Conservation (phyloP, 2,888 invertebrate species). For the Mimachlamys varia region DNA sequence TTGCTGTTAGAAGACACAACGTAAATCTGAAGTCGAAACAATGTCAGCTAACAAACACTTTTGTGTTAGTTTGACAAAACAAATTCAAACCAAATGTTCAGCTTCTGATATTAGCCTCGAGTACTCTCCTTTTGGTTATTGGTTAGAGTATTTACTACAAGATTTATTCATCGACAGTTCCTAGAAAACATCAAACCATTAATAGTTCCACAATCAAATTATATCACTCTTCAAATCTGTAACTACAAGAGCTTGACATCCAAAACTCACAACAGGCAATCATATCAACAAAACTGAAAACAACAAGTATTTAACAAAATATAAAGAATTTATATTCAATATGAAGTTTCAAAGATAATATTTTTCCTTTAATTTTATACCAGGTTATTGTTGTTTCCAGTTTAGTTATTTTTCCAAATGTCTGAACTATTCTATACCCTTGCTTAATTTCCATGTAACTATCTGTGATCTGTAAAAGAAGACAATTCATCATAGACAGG, state of each 20-base stretch:
- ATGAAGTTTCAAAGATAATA: too few relatives aligned
- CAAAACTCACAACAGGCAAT: neutral
- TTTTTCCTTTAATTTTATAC: neutral
- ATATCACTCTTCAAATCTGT: neutral
- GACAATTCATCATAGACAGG: neutral
- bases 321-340: too few relatives aligned
- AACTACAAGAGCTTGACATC: neutral
- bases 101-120: too few relatives aligned
- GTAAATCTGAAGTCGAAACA: too few relatives aligned
- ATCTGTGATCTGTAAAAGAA: neutral
- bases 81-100: neutral
- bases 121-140: neutral
- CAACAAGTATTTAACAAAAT: too few relatives aligned
- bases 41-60: neutral
- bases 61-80: neutral
- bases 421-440: neutral
- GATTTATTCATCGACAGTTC: neutral
- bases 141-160: neutral
- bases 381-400: neutral
- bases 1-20: too few relatives aligned
- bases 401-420: neutral
- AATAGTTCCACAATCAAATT: neutral
- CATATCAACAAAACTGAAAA: neutral
- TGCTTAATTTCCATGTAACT: neutral
- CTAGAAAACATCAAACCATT: neutral